Conservation (phyloP, 2,888 invertebrate genomes). For the Dolomedes plantarius region DNA sequence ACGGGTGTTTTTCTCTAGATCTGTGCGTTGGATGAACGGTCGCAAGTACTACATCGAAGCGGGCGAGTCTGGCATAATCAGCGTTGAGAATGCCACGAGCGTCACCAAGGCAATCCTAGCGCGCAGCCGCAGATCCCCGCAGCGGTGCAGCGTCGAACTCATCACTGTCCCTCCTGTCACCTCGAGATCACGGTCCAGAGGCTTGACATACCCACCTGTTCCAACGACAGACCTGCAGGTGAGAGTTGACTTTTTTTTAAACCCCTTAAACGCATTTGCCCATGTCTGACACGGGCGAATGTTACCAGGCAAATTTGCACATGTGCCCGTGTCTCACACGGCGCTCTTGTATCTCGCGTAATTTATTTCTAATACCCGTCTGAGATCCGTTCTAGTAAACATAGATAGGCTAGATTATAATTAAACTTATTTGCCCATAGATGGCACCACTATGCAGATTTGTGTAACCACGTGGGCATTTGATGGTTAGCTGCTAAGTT, state of each 20-base stretch:
- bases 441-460: no score
- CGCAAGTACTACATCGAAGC: constrained; percentile 72
- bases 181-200: constrained; percentile 80
- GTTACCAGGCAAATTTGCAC: no score
- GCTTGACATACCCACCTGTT: constrained; percentile 76
- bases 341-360: no score
- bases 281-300: no score
- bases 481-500: no score
- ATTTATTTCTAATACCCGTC: no score
- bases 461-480: no score
- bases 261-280: no score
- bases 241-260: constrained; percentile 12
- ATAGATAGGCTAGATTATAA: no score
- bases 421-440: no score
- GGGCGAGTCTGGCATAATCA: constrained; percentile 69
- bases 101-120: not conserved
- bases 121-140: constrained; percentile 74
- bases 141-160: constrained; percentile 82
- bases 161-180: constrained; percentile 85
- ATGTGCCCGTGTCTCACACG: no score
- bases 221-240: constrained; percentile 79
- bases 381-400: no score
- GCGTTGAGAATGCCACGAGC: constrained; percentile 65
- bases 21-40: constrained; percentile 72
- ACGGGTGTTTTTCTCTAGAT: constrained; percentile 44